Evolutionary conservation across 1,140 invertebrate genomes (phyloP).

Genomic region (Orius insidiosus): DNA sequence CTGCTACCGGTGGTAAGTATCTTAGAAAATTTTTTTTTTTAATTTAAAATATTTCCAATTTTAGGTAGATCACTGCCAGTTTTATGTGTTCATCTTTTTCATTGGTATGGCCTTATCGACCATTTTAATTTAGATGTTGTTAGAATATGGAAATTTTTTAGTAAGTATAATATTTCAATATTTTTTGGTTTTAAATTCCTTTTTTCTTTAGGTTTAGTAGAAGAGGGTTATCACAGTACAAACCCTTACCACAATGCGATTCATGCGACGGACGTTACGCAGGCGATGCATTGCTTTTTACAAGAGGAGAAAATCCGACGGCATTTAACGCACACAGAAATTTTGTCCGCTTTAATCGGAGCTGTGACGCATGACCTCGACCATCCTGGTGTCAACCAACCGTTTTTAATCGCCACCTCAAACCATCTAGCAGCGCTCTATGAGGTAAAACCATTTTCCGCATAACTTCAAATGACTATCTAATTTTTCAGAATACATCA

Average conservation of each 20-base stretch:
- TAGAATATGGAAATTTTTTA: slow-evolving; percentile 71
- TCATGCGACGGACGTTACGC: slow-evolving; percentile 88
- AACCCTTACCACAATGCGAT: slow-evolving; percentile 93
- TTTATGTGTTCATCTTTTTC: slow-evolving; percentile 69
- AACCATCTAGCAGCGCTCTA: slow-evolving; percentile 78
- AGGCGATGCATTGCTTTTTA: slow-evolving; percentile 85
- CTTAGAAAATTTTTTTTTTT: no score
- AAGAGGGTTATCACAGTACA: slow-evolving; percentile 79
- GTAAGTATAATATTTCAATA: slow-evolving; percentile 36
- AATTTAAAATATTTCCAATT: no score
- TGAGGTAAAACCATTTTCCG: no score
- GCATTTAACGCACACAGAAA: slow-evolving; percentile 59
- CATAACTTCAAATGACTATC: no score
- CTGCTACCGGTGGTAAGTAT: slow-evolving; percentile 57
- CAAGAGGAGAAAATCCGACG: slow-evolving; percentile 54
- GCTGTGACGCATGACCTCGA: slow-evolving; percentile 87
- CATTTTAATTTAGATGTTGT: slow-evolving; percentile 68
- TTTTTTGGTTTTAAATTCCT: slow-evolving; percentile 4
- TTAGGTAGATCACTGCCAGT: slow-evolving; percentile 66
- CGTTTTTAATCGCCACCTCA: slow-evolving; percentile 73
- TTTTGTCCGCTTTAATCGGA: slow-evolving; percentile 76
- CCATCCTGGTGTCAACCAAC: slow-evolving; percentile 87
- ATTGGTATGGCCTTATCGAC: slow-evolving; percentile 67
- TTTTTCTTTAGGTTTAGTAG: slow-evolving; percentile 50
- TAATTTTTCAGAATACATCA: slow-evolving; percentile 64